phyloP scores from a whole-genome alignment of 2,888 invertebrate species.

The Ashinkailepas kermadecensis region DNA sequence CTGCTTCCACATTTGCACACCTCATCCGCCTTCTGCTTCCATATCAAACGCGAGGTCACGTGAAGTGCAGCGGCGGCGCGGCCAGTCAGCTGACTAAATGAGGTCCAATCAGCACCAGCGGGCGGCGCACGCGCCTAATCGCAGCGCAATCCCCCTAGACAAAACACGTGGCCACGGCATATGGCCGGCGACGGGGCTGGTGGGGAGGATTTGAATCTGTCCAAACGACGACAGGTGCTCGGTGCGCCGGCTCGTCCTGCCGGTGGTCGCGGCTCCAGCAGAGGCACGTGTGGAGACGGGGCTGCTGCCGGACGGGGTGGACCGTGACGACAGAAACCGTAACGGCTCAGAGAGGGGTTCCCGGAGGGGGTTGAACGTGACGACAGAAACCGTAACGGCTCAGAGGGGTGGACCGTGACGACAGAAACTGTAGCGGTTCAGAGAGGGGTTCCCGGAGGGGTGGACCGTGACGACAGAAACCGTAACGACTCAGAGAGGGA shows the following conservation, averaged over 20 bases:
- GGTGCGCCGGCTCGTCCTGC: not conserved
- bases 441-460: too few relatives aligned
- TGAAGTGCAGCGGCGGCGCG: not conserved
- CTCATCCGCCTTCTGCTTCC: too few relatives aligned
- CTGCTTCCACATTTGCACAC: too few relatives aligned
- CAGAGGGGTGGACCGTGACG: too few relatives aligned
- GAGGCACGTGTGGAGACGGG: too few relatives aligned
- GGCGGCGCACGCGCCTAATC: not conserved
- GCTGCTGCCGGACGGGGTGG: too few relatives aligned
- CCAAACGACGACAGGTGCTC: not conserved
- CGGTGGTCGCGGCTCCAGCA: too few relatives aligned
- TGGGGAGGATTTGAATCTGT: not conserved
- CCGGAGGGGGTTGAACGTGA: not conserved
- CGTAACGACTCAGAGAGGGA: too few relatives aligned
- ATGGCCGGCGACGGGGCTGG: not conserved
- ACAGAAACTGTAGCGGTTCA: too few relatives aligned
- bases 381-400: not conserved
- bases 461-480: too few relatives aligned
- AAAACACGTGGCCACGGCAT: conserved; percentile 2
- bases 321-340: too few relatives aligned
- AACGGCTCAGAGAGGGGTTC: not conserved
- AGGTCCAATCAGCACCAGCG: not conserved
- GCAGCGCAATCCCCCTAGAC: not conserved
- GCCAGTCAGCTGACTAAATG: not conserved
- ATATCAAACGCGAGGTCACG: too few relatives aligned